phyloP scores from a whole-genome alignment of 2,113 vertebrate genomes.

The Neogale vison region DNA sequence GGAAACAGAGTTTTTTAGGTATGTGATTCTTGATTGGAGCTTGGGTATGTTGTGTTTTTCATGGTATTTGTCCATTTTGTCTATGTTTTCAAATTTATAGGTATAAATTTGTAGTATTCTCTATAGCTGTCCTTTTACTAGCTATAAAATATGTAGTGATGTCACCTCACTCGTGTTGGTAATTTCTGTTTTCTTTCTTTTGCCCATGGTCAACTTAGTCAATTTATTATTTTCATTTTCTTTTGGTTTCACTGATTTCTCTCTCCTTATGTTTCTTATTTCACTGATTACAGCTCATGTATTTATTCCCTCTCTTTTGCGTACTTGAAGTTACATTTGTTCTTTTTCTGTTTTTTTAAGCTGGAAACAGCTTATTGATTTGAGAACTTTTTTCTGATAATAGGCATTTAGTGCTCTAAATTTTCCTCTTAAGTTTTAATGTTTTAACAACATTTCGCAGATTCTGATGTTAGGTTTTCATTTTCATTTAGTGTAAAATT shows the following conservation, averaged over 20 bases:
- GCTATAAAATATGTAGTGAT: background rate
- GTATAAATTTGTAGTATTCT: background rate
- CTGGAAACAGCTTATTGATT: background rate
- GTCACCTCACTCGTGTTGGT: background rate
- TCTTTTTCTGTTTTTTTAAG: background rate
- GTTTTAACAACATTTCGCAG: background rate
- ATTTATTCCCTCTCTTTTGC: background rate
- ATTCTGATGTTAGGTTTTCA: background rate
- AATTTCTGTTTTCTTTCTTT: background rate
- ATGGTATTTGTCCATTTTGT: background rate
- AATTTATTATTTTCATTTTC: constrained; percentile 16
- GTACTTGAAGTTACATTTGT: background rate
- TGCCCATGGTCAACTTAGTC: background rate
- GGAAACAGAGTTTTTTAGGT: background rate
- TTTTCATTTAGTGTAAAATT: background rate
- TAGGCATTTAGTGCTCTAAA: background rate
- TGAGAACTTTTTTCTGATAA: background rate
- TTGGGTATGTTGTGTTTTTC: background rate
- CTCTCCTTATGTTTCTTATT: background rate
- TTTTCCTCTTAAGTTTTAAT: background rate
- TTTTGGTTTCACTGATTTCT: background rate
- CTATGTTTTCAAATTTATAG: background rate
- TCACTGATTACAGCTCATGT: background rate
- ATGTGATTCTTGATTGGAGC: background rate
- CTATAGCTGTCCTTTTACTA: background rate